Base-by-base conservation (phyloP, 2,797 vertebrate species). In the Sebastes alutus region DNA sequence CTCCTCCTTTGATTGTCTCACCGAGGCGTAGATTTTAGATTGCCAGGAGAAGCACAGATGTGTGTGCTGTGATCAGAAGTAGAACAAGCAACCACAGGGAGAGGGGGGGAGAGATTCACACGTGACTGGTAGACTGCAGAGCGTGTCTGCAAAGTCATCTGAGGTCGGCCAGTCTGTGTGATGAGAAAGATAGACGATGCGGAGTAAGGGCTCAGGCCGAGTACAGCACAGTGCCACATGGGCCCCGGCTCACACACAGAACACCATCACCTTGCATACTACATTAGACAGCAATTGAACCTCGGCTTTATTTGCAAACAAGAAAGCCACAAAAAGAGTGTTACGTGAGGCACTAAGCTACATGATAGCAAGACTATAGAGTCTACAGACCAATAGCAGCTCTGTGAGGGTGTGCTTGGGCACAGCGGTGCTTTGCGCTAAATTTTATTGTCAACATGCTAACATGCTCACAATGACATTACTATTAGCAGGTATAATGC, bases 101-200 rank as follows among this genome's bases (percentile, higher is more conserved):
- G 85, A 85, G 78, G 87, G 81, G 42, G 42, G 81, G 77, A 81
- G 88, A 85, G 85, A 73, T 88, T 61, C 1, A 33, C 92, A 92
- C 90, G 89, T 93, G 91, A 90, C 90, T 84, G 72, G 73, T 80
- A 89, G 93, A 93, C 93, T 91, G 89, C 88, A 93, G 90, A 91
- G 89, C 82, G 85, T 91, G 93, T 93, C 94, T 94, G 94, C 94
- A 95, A 94, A 93, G 94, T 95, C 94, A 94, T 94, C 93, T 95
- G 93, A 95, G 94, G 94, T 95, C 89, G 62, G 72, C 83, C 82
- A 71, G 88, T 87, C 81, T 88, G 69, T 88, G 89, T 85, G 87
- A 89, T 92, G 87, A 81, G 85, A 82, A 76, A 81, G 89, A 92
- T 90, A 54, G n/a, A 54, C 10, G 91, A 93, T 13, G 91, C 91